Conservation (phyloP, 1,140 invertebrate genomes). For the Drosophila dunni region DNA sequence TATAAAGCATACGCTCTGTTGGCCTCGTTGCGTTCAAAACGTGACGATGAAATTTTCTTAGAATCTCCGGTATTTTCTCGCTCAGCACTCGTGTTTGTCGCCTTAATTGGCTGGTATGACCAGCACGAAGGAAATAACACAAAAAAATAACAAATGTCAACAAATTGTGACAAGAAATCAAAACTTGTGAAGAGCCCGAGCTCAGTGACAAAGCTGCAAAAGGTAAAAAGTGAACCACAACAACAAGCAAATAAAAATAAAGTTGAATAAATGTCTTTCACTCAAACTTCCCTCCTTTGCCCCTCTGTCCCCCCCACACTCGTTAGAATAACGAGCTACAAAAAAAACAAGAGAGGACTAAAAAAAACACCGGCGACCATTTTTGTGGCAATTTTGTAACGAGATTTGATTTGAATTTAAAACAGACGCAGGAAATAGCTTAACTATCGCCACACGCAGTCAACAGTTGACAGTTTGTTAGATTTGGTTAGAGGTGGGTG, state of each 20-base stretch:
- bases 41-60: conserved; percentile 33
- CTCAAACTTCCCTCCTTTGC: not conserved
- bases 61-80: conserved; percentile 9
- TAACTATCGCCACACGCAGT: conserved; percentile 58
- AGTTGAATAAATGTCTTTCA: not conserved
- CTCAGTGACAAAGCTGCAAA: conserved; percentile 3
- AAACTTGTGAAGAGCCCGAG: conserved; percentile 52
- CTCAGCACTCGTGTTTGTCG: conserved; percentile 52
- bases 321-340: conserved; percentile 56
- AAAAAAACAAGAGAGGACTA: conserved; percentile 17
- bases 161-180: conserved; percentile 83
- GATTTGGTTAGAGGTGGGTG: not conserved
- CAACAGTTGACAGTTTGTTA: conserved; percentile 53
- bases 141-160: conserved; percentile 77
- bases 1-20: conserved; percentile 71
- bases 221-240: not conserved
- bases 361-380: conserved; percentile 1
- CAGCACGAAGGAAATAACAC: conserved; percentile 11
- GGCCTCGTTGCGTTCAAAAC: conserved; percentile 51
- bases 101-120: conserved; percentile 75
- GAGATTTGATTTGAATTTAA: conserved; percentile 83
- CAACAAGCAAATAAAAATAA: not conserved
- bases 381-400: conserved; percentile 71
- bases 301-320: not conserved
- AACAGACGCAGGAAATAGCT: conserved; percentile 68